A percentile compares a stretch with the other conserved stretches of the same genome.
phyloP scores from a whole-genome alignment of 1,140 invertebrate genomes.

The Pogonognathellus flavescens region DNA sequence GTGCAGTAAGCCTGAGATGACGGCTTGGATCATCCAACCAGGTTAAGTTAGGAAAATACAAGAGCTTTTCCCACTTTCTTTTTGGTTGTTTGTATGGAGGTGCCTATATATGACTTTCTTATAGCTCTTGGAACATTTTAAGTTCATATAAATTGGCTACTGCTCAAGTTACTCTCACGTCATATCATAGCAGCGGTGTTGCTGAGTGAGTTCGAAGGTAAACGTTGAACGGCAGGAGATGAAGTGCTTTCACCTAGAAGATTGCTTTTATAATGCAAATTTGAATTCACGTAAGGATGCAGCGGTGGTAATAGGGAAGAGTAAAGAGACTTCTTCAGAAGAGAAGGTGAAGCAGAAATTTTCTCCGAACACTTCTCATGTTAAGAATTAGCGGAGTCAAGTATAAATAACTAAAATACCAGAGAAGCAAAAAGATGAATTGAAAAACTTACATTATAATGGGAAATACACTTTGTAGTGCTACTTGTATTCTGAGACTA shows the following conservation, averaged over 20 bases:
- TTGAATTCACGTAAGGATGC: constrained; percentile 4
- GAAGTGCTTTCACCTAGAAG: constrained; percentile 45
- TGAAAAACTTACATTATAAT: too few species aligned
- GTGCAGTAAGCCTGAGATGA: too few species aligned
- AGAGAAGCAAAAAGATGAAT: too few species aligned
- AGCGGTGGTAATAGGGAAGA: not conserved
- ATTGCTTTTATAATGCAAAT: constrained; percentile 46
- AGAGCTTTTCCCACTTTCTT: constrained; percentile 16
- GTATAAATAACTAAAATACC: too few species aligned
- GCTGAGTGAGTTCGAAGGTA: constrained; percentile 1
- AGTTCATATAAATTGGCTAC: not conserved
- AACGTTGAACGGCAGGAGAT: not conserved
- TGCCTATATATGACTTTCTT: not conserved
- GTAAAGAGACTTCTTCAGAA: not conserved
- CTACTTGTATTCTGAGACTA: too few species aligned
- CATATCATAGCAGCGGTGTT: not conserved
- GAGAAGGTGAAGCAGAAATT: not conserved
- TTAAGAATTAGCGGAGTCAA: too few species aligned
- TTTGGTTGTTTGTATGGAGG: not conserved
- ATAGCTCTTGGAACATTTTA: too few species aligned
- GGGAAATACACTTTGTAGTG: too few species aligned
- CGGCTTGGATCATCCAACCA: too few species aligned
- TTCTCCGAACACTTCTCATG: too few species aligned
- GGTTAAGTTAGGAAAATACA: not conserved
- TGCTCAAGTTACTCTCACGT: not conserved